A percentile compares a stretch with the other conserved stretches of the same genome.
These are phyloP conservation scores for Barnardius zonarius DNA, from an alignment of 2,113 vertebrate genomes.

Conservation along the genomic window DNA sequence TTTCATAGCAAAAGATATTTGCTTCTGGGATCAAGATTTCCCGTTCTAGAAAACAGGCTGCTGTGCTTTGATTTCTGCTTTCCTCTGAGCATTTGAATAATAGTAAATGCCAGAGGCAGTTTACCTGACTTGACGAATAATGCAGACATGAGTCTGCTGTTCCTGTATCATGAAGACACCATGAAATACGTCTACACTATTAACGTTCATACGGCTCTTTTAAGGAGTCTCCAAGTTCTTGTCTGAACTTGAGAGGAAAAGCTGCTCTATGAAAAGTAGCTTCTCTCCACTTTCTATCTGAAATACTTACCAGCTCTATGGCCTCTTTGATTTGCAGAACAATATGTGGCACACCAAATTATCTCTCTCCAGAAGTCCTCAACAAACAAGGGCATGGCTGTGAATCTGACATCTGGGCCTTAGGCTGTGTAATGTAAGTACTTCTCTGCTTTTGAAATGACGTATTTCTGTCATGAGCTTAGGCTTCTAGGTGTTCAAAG, in stretches of 20 bases:
- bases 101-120: not conserved
- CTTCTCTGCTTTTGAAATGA: not conserved
- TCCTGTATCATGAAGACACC: not conserved
- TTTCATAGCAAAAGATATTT: not conserved
- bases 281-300: not conserved
- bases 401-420: slow-evolving; percentile 97
- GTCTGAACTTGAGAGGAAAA: not conserved
- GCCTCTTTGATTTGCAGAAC: slow-evolving; percentile 80
- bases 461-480: not conserved
- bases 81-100: not conserved
- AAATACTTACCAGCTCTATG: not conserved
- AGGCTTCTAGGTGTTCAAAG: not conserved
- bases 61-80: not conserved
- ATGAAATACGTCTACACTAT: not conserved
- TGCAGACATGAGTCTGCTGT: not conserved
- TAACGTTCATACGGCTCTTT: not conserved
- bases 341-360: slow-evolving; percentile 98
- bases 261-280: not conserved
- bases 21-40: not conserved
- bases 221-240: not conserved
- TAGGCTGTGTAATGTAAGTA: slow-evolving; percentile 99
- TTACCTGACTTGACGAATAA: not conserved
- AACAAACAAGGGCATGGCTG: slow-evolving; percentile 98
- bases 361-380: slow-evolving; percentile 97
- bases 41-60: not conserved